phyloP scores from a whole-genome alignment of 2,888 invertebrate species.

The Cataglyphis altisquamis region DNA sequence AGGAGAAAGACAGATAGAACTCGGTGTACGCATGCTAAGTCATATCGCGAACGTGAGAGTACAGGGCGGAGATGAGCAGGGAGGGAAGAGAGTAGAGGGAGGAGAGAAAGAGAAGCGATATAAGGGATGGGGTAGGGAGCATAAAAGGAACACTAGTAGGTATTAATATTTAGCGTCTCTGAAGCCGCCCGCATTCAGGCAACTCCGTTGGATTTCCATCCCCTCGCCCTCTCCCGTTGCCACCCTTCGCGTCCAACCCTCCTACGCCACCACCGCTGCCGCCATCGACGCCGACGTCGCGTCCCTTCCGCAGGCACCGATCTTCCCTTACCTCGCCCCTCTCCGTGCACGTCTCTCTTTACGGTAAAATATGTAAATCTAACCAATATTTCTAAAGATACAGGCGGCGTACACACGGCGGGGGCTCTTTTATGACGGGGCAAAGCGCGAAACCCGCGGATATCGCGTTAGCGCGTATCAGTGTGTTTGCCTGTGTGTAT shows the following conservation, averaged over 20 bases:
- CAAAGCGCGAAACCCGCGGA: constrained; percentile 79
- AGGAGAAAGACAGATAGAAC: constrained; percentile 54
- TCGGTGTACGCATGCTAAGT: constrained; percentile 54
- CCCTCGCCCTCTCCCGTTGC: constrained; percentile 47
- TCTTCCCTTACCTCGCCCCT: constrained; percentile 77
- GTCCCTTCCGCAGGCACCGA: constrained; percentile 62
- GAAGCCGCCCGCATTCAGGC: constrained; percentile 84
- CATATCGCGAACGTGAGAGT: constrained; percentile 50
- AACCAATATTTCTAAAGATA: constrained; percentile 85
- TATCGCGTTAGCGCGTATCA: constrained; percentile 71
- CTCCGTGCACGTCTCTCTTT: constrained; percentile 80
- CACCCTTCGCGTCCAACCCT: constrained; percentile 58
- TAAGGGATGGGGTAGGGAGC: constrained; percentile 75
- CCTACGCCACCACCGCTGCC: constrained; percentile 61
- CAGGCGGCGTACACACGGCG: constrained; percentile 72
- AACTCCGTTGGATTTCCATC: constrained; percentile 83
- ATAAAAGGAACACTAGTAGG: constrained; percentile 85
- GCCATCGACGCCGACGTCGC: constrained; percentile 46
- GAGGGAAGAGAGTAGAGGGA: constrained; percentile 39
- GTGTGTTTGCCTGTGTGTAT: constrained; percentile 3
- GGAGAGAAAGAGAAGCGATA: constrained; percentile 74
- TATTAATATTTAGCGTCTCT: constrained; percentile 86
- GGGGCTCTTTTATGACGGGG: constrained; percentile 81
- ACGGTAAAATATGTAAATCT: constrained; percentile 85
- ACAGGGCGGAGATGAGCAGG: constrained; percentile 43